phyloP scores from a whole-genome alignment of 2,797 vertebrate genomes.

The Ambastaia sidthimunki region DNA sequence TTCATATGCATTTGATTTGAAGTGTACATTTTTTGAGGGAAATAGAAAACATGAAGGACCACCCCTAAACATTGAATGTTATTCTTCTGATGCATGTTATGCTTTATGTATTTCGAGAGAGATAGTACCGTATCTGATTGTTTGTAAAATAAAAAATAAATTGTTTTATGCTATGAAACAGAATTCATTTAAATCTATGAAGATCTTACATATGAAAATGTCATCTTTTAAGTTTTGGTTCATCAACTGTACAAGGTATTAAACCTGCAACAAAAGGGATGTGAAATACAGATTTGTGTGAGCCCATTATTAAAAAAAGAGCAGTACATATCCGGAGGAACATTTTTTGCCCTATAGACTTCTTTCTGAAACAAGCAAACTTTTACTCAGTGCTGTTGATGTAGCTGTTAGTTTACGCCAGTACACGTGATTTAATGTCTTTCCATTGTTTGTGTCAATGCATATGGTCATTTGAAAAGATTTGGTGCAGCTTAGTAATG shows the following conservation, averaged over 20 bases:
- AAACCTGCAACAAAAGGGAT: conserved; percentile 53
- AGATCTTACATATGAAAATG: conserved; percentile 22
- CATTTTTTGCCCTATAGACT: not conserved
- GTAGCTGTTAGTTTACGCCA: conserved; percentile 40
- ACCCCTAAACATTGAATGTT: too few species aligned
- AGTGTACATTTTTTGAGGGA: too few species aligned
- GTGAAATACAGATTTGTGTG: conserved; percentile 47
- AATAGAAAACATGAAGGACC: too few species aligned
- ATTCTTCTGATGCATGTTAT: too few species aligned
- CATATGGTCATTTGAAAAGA: conserved; percentile 54
- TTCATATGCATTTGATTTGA: too few species aligned
- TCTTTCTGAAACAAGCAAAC: not conserved
- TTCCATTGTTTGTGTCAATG: conserved; percentile 52
- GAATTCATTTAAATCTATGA: conserved; percentile 45
- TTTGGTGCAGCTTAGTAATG: conserved; percentile 45
- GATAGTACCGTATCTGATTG: too few species aligned
- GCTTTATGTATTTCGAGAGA: too few species aligned
- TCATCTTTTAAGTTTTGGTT: conserved; percentile 54
- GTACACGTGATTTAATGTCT: conserved; percentile 43
- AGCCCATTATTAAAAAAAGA: not conserved
- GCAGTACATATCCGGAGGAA: too few species aligned
- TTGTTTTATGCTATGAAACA: conserved; percentile 44
- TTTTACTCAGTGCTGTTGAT: conserved; percentile 29
- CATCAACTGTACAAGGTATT: conserved; percentile 42
- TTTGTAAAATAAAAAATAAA: too few species aligned